These are phyloP conservation scores for Zoanthus sociatus DNA, from an alignment of 92 coral and sea anemone genomes.

Conservation along the genomic window DNA sequence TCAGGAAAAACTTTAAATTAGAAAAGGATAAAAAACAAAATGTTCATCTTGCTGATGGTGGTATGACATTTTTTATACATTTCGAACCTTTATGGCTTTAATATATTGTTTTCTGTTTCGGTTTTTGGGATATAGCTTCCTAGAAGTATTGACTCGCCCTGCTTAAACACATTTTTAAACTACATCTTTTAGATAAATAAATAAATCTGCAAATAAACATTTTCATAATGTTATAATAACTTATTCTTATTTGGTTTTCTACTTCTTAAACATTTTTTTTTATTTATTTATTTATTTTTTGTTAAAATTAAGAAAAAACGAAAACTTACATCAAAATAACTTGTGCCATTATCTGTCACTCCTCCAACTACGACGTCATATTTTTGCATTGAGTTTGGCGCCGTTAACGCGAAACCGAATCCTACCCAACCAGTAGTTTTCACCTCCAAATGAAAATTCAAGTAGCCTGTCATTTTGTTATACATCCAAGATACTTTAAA, in stretches of 20 bases:
- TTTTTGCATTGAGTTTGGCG: constrained; percentile 5
- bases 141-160: no score
- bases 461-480: not conserved
- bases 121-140: no score
- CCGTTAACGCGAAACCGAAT: constrained; percentile 6
- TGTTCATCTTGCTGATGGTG: no score
- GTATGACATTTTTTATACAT: no score
- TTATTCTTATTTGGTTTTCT: not conserved
- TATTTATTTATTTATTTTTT: not conserved
- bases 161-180: no score
- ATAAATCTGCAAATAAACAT: no score
- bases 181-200: no score
- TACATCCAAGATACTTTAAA: constrained; percentile 30
- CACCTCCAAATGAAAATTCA: constrained; percentile 10
- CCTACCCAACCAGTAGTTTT: constrained; percentile 38
- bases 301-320: not conserved
- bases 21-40: no score
- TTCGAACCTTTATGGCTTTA: no score
- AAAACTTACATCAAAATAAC: constrained; percentile 23
- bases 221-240: no score
- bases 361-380: constrained; percentile 32
- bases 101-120: no score
- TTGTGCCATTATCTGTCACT: not conserved
- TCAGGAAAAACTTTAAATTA: no score
- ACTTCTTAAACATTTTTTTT: not conserved